Base-by-base conservation (phyloP, 2,888 invertebrate species). In the Entomobrya proxima region DNA sequence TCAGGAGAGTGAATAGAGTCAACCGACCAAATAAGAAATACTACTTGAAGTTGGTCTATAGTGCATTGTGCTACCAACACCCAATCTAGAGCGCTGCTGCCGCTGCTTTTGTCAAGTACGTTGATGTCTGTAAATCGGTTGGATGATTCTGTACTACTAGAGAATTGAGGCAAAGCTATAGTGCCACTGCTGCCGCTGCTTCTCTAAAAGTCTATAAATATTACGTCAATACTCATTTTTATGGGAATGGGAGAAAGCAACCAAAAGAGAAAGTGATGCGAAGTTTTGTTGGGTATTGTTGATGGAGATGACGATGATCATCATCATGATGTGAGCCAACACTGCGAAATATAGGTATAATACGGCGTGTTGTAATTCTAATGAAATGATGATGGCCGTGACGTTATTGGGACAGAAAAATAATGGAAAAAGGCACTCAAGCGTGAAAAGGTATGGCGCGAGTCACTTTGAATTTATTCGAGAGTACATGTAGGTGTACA, bases 11-110 rank as follows among this genome's bases (percentile, higher is more conserved):
- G 32, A 58, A 58, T 58, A 15, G 58, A 58, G 58, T 58, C 58
- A 58, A 58, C 58, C 58, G 24, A 58, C 24, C 58, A 58, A 58
- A 58, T 58, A 58, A 58, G 32, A 58, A 58, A 58, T 58, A 58
- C 15, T 58, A 58, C n/a, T n/a, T 30, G 6, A 50, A 50, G n/a
- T n/a, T n/a, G n/a, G n/a, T n/a, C n/a, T n/a, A n/a, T n/a, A n/a
- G n/a, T n/a, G n/a, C n/a, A 58, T 32, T 27, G 30, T 58, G 32
- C 32, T 15, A 58, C 15, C 52, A 7, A 30, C 58, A n/a, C 52
- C 7, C 18, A n/a, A n/a, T n/a, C n/a, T n/a, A n/a, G n/a, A n/a
- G n/a, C n/a, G n/a, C n/a, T n/a, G n/a, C n/a, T n/a, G n/a, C n/a
- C n/a, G n/a, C n/a, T n/a, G n/a, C n/a, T n/a, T n/a, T n/a, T n/a